Conservation (phyloP, 2,888 invertebrate species). For the Resseliella maxima region DNA sequence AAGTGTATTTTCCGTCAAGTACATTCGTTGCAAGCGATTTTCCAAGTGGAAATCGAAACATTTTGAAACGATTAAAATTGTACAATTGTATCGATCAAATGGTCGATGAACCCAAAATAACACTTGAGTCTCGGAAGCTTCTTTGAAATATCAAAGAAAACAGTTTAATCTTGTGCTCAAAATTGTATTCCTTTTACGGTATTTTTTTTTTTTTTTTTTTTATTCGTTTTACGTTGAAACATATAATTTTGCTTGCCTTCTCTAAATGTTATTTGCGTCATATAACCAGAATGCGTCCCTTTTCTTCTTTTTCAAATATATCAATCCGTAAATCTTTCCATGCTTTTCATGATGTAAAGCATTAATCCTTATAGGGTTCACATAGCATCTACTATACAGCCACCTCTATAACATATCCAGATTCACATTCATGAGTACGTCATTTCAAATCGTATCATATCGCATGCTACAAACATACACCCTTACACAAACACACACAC, state of each 20-base stretch:
- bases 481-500: no score
- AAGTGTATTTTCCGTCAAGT: not conserved
- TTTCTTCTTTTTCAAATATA: not conserved
- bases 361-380: not conserved
- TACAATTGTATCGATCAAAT: constrained; percentile 32
- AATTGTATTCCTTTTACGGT: no score
- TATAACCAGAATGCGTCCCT: not conserved
- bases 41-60: not conserved
- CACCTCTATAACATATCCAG: no score
- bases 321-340: constrained; percentile 25
- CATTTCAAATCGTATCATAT: constrained; percentile 2
- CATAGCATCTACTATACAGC: no score
- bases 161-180: constrained; percentile 3
- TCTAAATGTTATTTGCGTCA: not conserved
- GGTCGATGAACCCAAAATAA: constrained; percentile 1
- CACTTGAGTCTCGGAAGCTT: not conserved
- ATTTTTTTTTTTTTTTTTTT: not conserved
- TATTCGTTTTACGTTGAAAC: not conserved
- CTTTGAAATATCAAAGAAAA: constrained; percentile 47
- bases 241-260: not conserved
- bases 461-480: not conserved
- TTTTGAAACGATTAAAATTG: constrained; percentile 30
- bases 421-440: not conserved
- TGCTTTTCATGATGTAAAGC: constrained; percentile 19
- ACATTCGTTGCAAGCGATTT: not conserved